Evolutionary conservation across 2,797 vertebrate genomes (phyloP).

Genomic region (Epinephelus awoara): DNA sequence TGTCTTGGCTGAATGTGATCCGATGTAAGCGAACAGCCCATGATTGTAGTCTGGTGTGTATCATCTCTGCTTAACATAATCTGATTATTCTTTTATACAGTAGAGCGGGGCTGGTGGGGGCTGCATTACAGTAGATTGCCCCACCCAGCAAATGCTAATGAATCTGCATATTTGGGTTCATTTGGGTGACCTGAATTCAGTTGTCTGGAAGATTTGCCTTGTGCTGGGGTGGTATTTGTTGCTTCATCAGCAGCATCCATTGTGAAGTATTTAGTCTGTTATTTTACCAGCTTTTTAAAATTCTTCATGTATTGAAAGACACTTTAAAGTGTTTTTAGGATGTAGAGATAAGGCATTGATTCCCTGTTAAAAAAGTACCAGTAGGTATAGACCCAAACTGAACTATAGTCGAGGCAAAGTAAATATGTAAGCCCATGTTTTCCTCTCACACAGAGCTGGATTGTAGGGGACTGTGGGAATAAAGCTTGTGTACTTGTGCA

Average conservation of each 20-base stretch:
- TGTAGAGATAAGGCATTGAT: neutral
- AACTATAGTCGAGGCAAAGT: constrained; percentile 32
- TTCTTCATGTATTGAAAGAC: constrained; percentile 12
- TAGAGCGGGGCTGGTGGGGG: constrained; percentile 3
- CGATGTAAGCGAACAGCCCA: constrained; percentile 5
- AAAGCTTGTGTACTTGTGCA: constrained; percentile 57
- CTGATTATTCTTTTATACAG: constrained; percentile 73
- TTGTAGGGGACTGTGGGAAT: constrained; percentile 61
- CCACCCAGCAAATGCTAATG: constrained; percentile 65
- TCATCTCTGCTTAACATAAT: constrained; percentile 70
- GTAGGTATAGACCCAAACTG: constrained; percentile 6
- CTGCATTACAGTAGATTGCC: constrained; percentile 62
- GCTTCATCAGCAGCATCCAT: constrained; percentile 8
- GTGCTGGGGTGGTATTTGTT: constrained; percentile 36
- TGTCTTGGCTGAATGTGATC: constrained; percentile 14
- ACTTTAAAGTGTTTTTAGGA: too few relatives aligned
- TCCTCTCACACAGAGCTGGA: constrained; percentile 50
- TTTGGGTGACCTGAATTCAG: constrained; percentile 78
- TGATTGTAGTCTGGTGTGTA: constrained; percentile 47
- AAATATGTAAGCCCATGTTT: constrained; percentile 49
- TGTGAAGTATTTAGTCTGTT: constrained; percentile 2
- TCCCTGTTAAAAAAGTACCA: constrained; percentile 10
- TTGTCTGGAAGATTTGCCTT: constrained; percentile 66
- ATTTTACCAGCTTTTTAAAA: neutral
- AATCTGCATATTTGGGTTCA: constrained; percentile 74